Base-by-base conservation (phyloP, 2,888 invertebrate genomes). In the Sarcophaga subvicina region DNA sequence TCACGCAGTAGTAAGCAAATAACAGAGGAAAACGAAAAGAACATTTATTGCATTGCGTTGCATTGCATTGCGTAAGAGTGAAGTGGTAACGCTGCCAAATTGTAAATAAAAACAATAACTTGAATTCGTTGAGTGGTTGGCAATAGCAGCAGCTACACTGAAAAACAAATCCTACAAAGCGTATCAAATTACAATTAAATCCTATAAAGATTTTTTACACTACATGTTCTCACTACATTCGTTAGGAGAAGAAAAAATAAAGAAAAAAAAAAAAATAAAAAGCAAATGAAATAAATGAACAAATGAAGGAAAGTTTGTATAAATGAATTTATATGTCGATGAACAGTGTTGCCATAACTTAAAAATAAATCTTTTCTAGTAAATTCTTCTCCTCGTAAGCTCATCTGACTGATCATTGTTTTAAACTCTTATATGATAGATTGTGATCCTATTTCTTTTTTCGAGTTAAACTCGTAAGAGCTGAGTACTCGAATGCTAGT, bases 171-270 rank as follows among this genome's bases (percentile, higher is more conserved):
- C 79, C 70, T 70, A 80, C 78, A 83, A 70, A 78, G 86, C 83
- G 75, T 80, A 86, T 86, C 86, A 78, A 83, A 86, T 86, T 86
- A 83, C 86, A 83, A 86, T 83, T 81, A 83, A 86, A 86, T 83
- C 86, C 70, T 83, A 80, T 83, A 86, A 86, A 78, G 54, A 71
- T 75, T 78, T 75, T 69, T 75, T 71, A 86, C 70, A 81, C 77
- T 63, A 45, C 66, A 45, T 2, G 14, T 66, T 47, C 67, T 11
- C 17, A 49, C n/a, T n/a, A n/a, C 83, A 80, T 76, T 77, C 69
- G 49, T 27, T 20, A 67, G 75, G 25, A 14, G 60, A 37, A 62
- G 60, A 60, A 67, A 49, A 37, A 10, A 60, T 10, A 22, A 75
- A 75, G 71, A 72, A 66, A 76, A 66, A 75, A 73, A 72, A 66